A percentile compares a stretch with the other conserved stretches of the same genome.
Evolutionary conservation across 2,797 vertebrate genomes (phyloP).

Genomic region (Pitangus sulphuratus): DNA sequence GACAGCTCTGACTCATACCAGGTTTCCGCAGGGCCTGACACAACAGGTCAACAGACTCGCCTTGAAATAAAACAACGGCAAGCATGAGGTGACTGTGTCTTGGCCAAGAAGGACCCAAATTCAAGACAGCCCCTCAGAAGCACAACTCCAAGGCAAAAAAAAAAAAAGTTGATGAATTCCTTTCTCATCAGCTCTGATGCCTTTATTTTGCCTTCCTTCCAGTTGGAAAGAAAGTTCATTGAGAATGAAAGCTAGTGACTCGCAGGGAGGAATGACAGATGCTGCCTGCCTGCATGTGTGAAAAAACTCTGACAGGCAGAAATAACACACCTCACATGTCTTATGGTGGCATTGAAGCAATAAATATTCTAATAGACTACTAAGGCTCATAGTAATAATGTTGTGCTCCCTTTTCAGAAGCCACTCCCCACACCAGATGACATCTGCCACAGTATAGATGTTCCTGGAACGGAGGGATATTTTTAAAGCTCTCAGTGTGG

Average conservation of each 20-base stretch:
- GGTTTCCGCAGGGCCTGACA: slow-evolving; percentile 21
- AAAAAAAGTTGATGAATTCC: background rate
- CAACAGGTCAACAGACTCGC: background rate
- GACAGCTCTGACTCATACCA: slow-evolving; percentile 1
- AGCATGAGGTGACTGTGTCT: background rate
- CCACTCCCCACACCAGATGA: slow-evolving; percentile 20
- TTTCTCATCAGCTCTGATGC: background rate
- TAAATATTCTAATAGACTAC: slow-evolving; percentile 50
- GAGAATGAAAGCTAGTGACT: slow-evolving; percentile 57
- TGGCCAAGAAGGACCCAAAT: background rate
- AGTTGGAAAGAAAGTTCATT: slow-evolving; percentile 37
- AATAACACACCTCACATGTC: slow-evolving; percentile 36
- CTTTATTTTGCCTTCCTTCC: slow-evolving; percentile 27
- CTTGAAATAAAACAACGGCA: slow-evolving; percentile 26
- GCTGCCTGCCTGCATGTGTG: slow-evolving; percentile 61
- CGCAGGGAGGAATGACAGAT: slow-evolving; percentile 51
- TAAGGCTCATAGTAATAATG: slow-evolving; percentile 32
- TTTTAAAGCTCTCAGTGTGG: slow-evolving; percentile 67
- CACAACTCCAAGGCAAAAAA: background rate
- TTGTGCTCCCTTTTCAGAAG: slow-evolving; percentile 25
- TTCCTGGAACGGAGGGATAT: slow-evolving; percentile 68
- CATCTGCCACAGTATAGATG: slow-evolving; percentile 54
- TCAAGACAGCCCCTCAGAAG: background rate
- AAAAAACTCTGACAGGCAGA: slow-evolving; percentile 63
- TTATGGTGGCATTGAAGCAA: slow-evolving; percentile 35